These are phyloP conservation scores for Ptychobarbus kaznakovi DNA, from an alignment of 2,797 vertebrate species.

Conservation along the genomic window DNA sequence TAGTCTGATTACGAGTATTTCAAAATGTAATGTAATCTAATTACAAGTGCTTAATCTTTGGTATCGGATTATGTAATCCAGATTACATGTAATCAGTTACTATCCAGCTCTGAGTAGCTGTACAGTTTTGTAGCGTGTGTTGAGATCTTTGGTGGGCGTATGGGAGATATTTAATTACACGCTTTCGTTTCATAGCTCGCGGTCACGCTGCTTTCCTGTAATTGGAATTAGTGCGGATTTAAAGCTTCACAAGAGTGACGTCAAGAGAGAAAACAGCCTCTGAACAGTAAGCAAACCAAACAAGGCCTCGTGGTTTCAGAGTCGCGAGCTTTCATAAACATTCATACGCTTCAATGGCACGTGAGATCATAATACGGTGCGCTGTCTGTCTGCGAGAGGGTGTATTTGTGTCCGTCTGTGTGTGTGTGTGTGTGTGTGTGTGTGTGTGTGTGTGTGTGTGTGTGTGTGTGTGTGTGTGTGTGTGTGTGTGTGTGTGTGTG, in stretches of 20 bases:
- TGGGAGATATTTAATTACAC: conserved; percentile 3
- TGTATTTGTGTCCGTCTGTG: conserved; percentile 27
- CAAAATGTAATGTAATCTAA: not conserved
- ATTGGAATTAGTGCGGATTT: conserved; percentile 15
- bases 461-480: conserved; percentile 5
- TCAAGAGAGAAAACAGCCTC: not conserved
- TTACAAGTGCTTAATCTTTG: not conserved
- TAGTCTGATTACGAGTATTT: not conserved
- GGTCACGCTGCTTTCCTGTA: not conserved
- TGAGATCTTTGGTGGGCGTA: not conserved
- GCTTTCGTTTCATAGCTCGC: not conserved
- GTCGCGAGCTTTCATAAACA: conserved; percentile 1
- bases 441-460: not conserved
- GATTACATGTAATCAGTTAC: not conserved
- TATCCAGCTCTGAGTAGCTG: not conserved
- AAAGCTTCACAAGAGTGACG: not conserved
- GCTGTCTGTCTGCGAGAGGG: conserved; percentile 12
- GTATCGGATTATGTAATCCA: not conserved
- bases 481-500: conserved; percentile 20
- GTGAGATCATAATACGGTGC: not conserved
- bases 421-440: conserved; percentile 12
- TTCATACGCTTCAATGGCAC: not conserved
- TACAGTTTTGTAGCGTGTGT: conserved; percentile 35
- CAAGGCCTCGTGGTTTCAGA: not conserved
- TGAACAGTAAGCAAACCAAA: not conserved